phyloP scores from a whole-genome alignment of 2,888 invertebrate genomes.

The Acronicta aceris region DNA sequence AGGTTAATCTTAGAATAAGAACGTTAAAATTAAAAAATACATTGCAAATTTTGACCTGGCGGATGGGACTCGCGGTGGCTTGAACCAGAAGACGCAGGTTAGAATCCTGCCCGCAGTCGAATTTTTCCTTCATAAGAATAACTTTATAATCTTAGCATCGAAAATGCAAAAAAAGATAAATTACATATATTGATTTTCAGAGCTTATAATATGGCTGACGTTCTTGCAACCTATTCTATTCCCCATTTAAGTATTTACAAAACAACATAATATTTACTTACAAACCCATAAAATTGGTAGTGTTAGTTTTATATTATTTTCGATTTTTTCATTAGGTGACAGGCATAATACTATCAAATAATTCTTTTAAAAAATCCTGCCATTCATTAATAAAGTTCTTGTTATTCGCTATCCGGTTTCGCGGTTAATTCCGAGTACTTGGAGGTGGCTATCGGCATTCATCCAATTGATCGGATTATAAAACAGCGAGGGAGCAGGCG shows the following conservation, averaged over 20 bases:
- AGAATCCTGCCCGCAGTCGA: no score
- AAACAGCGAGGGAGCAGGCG: constrained; percentile 58
- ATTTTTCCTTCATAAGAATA: no score
- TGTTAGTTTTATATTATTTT: not conserved
- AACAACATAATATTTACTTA: not conserved
- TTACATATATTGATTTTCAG: no score
- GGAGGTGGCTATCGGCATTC: constrained; percentile 57
- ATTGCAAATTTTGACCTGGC: no score
- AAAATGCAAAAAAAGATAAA: no score
- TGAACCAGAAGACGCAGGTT: no score
- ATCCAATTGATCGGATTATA: constrained; percentile 61
- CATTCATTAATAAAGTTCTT: constrained; percentile 53
- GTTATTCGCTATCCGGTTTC: constrained; percentile 49
- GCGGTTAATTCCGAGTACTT: constrained; percentile 49
- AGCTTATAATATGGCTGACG: no score
- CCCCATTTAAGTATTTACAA: no score
- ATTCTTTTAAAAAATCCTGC: constrained; percentile 30
- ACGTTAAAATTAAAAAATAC: no score
- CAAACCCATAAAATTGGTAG: not conserved
- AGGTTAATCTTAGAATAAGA: not conserved
- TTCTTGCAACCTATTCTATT: no score
- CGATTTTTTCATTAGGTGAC: constrained; percentile 1
- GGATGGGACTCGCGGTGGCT: no score
- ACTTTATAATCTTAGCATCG: no score
- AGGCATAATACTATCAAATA: constrained; percentile 29